A percentile compares a stretch with the other conserved stretches of the same genome.
Conservation (phyloP, 1,140 invertebrate genomes). For the Meteorus sp. region DNA sequence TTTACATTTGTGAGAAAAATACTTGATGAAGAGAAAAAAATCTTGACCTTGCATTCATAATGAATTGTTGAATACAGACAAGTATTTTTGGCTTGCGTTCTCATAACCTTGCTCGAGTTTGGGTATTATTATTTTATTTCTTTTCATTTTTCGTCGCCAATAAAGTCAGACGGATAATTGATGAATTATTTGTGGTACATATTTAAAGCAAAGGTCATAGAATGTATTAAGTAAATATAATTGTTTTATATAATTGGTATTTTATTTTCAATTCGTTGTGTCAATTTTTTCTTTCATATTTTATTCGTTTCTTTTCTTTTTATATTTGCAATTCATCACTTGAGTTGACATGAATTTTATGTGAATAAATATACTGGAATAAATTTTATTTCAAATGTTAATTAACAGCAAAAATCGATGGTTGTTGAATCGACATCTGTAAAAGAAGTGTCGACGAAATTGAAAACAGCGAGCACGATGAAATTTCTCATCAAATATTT, state of each 20-base stretch:
- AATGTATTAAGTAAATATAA: too few species aligned
- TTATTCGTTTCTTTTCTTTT: too few species aligned
- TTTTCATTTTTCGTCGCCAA: too few species aligned
- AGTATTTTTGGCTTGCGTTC: background rate
- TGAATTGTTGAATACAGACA: background rate
- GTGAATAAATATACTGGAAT: background rate
- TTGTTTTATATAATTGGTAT: too few species aligned
- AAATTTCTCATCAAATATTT: constrained; percentile 54
- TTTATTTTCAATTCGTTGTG: too few species aligned
- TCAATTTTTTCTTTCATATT: too few species aligned
- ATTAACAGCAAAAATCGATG: constrained; percentile 23
- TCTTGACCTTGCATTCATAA: background rate
- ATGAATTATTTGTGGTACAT: too few species aligned
- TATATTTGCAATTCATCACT: too few species aligned
- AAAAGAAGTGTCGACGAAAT: constrained; percentile 20
- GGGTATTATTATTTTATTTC: background rate
- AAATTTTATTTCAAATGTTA: constrained; percentile 4
- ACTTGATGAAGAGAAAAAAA: background rate
- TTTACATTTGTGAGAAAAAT: too few species aligned
- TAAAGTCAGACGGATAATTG: background rate
- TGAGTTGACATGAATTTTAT: background rate
- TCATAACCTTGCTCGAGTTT: background rate
- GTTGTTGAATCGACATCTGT: constrained; percentile 25
- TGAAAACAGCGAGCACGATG: constrained; percentile 35
- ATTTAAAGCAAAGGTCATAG: too few species aligned